phyloP scores from a whole-genome alignment of 2,797 vertebrate genomes.

The Zalophus californianus region DNA sequence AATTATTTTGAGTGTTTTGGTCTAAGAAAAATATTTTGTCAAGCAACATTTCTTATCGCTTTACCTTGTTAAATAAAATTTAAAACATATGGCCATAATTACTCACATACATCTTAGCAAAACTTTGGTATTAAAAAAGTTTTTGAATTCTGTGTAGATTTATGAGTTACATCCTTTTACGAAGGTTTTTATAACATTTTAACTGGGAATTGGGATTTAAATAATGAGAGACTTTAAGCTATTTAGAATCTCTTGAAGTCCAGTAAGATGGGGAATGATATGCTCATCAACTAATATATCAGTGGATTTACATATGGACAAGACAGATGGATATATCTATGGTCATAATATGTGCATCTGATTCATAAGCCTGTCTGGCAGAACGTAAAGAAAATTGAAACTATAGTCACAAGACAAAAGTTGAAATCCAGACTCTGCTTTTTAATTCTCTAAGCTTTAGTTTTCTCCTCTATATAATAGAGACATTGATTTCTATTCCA shows the following conservation, averaged over 20 bases:
- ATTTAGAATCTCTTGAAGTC: constrained; percentile 33
- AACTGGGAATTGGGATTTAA: constrained; percentile 56
- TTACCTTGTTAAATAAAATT: constrained; percentile 68
- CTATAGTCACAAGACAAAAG: neutral
- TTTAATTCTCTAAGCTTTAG: neutral
- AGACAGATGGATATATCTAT: no score
- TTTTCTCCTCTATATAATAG: neutral
- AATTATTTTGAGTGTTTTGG: constrained; percentile 61
- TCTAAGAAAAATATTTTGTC: constrained; percentile 59
- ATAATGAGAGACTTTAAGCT: constrained; percentile 26
- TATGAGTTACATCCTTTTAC: constrained; percentile 63
- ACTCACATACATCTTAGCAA: constrained; percentile 54
- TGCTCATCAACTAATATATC: neutral
- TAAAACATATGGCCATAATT: constrained; percentile 67
- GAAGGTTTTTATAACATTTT: constrained; percentile 50
- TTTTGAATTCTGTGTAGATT: constrained; percentile 57
- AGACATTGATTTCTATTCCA: neutral
- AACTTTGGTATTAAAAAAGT: constrained; percentile 58
- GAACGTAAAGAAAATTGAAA: neutral
- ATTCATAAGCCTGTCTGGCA: neutral
- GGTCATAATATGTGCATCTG: neutral
- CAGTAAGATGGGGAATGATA: neutral
- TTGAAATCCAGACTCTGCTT: neutral
- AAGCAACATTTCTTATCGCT: constrained; percentile 50
- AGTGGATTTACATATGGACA: neutral